Evolutionary conservation across 2,113 vertebrate species (phyloP), one percentile per base, ranked within the genome.

Genomic region (Tylochromis polylepis): DNA sequence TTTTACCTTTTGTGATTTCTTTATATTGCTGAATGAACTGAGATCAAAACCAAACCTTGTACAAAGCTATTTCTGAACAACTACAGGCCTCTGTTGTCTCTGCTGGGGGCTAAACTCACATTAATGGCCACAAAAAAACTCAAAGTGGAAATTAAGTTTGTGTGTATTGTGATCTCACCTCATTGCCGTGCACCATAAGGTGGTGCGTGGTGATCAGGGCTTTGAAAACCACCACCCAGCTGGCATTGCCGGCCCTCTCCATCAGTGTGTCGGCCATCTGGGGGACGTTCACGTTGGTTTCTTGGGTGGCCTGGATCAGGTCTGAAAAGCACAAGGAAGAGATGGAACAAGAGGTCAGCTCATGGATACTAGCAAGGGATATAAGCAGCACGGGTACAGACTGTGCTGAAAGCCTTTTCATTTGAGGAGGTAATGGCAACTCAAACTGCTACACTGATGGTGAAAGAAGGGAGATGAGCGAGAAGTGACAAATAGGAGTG

Each of bases 171-270:
- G n/a, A 43, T 4, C 92, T 97, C 95, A 99, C 99, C 98, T 99
- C 99, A 62, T 99, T 99, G 92, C 99, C 99, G 72, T 98, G 97
- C 88, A 99, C 98, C 98, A 99, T 99, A 94, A 99, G 96, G 95
- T 99, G 97, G 92, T 99, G 99, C 79, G 99, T 99, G 92, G 99
- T 97, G 95, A 99, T 97, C 94, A 99, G 97, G 80, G 99, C 99
- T 91, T 99, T 99, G 96, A 98, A 99, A 90, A 99, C 98, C 95
- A 99, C 99, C 91, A 99, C 97, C 99, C 99, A 99, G 97, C 99
- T 99, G 95, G 98, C 99, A 36, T 99, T 99, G 78, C 97, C 97
- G 41, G 97, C 98, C 94, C 99, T 97, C 96, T 99, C 99, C 95
- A 99, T 97, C 93, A 99, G 97, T 36, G 97, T 99, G 96, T 99